phyloP scores from a whole-genome alignment of 2,888 invertebrate genomes.

The Hofmannophila pseudospretella region DNA sequence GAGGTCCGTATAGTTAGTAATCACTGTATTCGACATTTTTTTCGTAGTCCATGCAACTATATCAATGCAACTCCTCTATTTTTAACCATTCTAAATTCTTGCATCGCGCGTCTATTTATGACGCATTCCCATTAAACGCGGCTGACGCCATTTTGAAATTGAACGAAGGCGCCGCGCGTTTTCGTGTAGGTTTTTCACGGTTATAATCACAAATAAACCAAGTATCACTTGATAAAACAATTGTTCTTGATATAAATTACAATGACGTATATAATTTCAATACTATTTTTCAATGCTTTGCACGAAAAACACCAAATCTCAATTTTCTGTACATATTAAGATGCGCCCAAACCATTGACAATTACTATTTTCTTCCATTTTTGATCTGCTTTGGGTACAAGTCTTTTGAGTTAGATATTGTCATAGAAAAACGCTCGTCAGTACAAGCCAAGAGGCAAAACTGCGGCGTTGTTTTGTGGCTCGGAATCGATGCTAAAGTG shows the following conservation, averaged over 20 bases:
- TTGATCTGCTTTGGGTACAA: no score
- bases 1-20: slow-evolving; percentile 73
- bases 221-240: neutral
- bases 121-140: slow-evolving; percentile 54
- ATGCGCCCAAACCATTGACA: no score
- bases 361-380: no score
- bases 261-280: neutral
- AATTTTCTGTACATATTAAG: no score
- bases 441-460: no score
- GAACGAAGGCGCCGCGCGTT: slow-evolving; percentile 7
- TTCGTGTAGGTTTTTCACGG: neutral
- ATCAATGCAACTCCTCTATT: slow-evolving; percentile 60
- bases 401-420: no score
- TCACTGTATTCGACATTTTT: slow-evolving; percentile 75
- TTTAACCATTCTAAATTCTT: slow-evolving; percentile 57
- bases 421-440: no score
- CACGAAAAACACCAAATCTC: no score
- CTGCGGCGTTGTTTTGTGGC: no score
- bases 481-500: no score
- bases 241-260: neutral
- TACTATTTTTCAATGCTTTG: neutral
- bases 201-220: neutral
- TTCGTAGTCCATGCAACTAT: slow-evolving; percentile 45
- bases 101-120: slow-evolving; percentile 66
- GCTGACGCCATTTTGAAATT: slow-evolving; percentile 63